These are phyloP conservation scores for Lepidothrix coronata DNA, from an alignment of 2,113 vertebrate species.

Conservation along the genomic window DNA sequence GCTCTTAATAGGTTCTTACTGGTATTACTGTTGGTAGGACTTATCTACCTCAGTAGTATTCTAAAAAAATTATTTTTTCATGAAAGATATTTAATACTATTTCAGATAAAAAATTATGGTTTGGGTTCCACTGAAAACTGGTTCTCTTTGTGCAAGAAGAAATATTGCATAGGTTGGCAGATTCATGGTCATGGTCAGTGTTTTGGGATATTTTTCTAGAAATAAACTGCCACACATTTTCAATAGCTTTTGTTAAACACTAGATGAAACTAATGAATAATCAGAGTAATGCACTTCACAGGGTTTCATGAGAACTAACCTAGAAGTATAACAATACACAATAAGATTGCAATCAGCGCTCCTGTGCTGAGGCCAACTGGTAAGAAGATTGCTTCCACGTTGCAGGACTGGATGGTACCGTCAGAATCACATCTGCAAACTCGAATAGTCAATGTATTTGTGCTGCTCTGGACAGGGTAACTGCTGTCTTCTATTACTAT, in stretches of 20 bases:
- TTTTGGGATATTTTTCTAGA: background rate
- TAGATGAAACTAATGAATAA: background rate
- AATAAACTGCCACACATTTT: background rate
- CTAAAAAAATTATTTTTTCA: background rate
- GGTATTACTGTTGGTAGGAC: background rate
- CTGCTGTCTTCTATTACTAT: slow-evolving; percentile 93
- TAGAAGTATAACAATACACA: slow-evolving; percentile 93
- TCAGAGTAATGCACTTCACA: background rate
- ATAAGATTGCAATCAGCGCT: slow-evolving; percentile 91
- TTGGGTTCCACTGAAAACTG: background rate
- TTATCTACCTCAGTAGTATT: background rate
- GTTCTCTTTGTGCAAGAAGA: background rate
- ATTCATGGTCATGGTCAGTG: background rate
- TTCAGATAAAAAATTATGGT: background rate
- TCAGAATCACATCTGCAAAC: slow-evolving; percentile 92
- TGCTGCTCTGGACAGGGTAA: slow-evolving; percentile 93
- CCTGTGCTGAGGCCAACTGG: slow-evolving; percentile 97
- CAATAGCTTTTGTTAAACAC: background rate
- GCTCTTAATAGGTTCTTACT: background rate
- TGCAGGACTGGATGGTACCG: slow-evolving; percentile 91
- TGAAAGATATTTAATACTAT: background rate
- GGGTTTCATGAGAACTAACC: slow-evolving; percentile 76
- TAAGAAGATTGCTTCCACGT: slow-evolving; percentile 92
- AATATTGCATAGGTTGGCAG: background rate
- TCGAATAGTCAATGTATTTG: slow-evolving; percentile 90